Evolutionary conservation across 2,113 vertebrate genomes (phyloP).

Genomic region (Damaliscus lunatus): DNA sequence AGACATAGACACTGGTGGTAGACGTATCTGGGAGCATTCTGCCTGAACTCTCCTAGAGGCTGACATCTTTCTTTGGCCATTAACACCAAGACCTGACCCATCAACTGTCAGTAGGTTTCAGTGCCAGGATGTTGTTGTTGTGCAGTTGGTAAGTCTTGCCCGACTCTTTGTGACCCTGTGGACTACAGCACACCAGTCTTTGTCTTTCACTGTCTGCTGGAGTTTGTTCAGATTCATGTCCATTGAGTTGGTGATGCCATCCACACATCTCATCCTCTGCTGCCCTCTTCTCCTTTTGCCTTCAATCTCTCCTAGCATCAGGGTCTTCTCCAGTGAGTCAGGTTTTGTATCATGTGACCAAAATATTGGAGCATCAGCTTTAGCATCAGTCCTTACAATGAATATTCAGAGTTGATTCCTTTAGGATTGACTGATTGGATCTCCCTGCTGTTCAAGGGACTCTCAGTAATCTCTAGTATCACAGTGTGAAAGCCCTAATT

Average conservation of each 20-base stretch:
- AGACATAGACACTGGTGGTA: background rate
- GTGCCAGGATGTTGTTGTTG: background rate
- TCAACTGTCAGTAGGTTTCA: background rate
- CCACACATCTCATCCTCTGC: background rate
- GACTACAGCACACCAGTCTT: background rate
- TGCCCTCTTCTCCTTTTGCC: background rate
- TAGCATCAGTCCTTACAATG: background rate
- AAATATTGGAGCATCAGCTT: background rate
- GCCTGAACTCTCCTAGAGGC: background rate
- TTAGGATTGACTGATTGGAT: background rate
- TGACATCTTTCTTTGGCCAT: background rate
- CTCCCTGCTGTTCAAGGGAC: background rate
- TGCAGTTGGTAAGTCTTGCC: background rate
- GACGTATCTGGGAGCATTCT: background rate
- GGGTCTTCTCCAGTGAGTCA: background rate
- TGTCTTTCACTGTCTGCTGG: background rate
- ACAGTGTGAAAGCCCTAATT: background rate
- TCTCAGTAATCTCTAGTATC: background rate
- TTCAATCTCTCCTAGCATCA: background rate
- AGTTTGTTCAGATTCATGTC: background rate
- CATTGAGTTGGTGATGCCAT: background rate
- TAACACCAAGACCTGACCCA: background rate
- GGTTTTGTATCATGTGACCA: background rate
- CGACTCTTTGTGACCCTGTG: background rate
- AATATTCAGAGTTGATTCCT: background rate